Evolutionary conservation across 2,888 invertebrate species (phyloP).

Genomic region (Oscheius sp.): DNA sequence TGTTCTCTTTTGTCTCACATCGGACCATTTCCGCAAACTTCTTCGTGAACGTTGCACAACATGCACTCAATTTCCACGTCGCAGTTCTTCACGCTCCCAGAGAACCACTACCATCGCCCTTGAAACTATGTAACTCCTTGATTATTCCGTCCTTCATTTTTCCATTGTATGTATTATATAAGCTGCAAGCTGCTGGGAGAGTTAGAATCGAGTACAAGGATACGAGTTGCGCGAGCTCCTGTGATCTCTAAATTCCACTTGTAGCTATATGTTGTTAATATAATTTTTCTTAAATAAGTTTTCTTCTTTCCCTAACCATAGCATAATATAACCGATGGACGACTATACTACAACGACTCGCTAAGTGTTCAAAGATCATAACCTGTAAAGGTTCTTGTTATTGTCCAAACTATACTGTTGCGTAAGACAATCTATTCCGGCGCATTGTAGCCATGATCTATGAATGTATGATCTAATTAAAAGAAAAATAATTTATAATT

Average conservation of each 20-base stretch:
- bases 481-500: background rate
- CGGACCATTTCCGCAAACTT: conserved; percentile 55
- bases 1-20: conserved; percentile 56
- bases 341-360: background rate
- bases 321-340: background rate
- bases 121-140: conserved; percentile 12
- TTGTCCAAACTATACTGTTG: no score
- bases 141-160: no score
- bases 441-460: no score
- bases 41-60: conserved; percentile 39
- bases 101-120: conserved; percentile 22
- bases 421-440: no score
- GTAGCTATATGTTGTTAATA: background rate
- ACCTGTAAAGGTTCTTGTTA: no score
- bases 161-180: background rate
- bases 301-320: background rate
- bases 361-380: conserved; percentile 5
- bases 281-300: background rate
- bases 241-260: background rate
- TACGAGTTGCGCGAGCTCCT: conserved; percentile 6
- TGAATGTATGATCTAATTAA: background rate
- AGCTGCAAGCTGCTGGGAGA: conserved; percentile 3
- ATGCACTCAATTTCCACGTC: conserved; percentile 9
- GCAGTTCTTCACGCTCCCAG: conserved; percentile 26
- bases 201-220: background rate